Evolutionary conservation across 2,113 vertebrate species (phyloP), one percentile per base, ranked within the genome.

Genomic region (Garra rufa): DNA sequence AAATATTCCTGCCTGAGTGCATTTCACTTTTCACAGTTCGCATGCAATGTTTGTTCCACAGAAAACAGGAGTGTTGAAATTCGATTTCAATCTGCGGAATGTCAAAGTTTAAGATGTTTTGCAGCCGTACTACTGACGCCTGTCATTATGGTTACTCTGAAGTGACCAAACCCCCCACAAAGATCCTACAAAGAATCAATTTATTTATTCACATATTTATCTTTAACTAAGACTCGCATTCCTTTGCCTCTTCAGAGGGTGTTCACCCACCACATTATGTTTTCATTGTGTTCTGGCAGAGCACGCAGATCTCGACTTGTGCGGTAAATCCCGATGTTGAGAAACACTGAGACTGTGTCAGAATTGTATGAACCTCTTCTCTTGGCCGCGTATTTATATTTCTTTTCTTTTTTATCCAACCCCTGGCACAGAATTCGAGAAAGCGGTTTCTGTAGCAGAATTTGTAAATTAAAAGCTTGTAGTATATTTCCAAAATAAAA

Each of bases 261-360:
- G 80, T 50, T 83, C 55, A 52, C 80, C 67, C 63, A 69, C 74
- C 46, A 70, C 63, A 71, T 78, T 86, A 44, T 86, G 38, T 86
- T 83, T 78, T 76, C 81, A 79, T 82, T 74, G 85, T 65, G 85
- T 57, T 79, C n/a, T 86, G 75, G 81, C 75, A 61, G 44, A 50
- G 67, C 75, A 46, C 21, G 21, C 41, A 70, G 38, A 34, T 59
- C 21, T 46, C 50, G 28, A 55, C 63, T 77, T 75, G 69, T 81
- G 84, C 19, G 70, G 52, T 75, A 57, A 74, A 44, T 55, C 48
- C 74, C 21, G 28, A 77, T 77, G 52, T 59, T 77, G 52, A 38
- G 50, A 59, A 77, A 77, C 24, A 77, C 19, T 57, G 70, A 83
- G 15, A 21, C 43, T 65, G 5, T 81, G 17, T 83, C 26, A 38